Base-by-base conservation (phyloP, 2,888 invertebrate species). In the Idaea dimidiata region DNA sequence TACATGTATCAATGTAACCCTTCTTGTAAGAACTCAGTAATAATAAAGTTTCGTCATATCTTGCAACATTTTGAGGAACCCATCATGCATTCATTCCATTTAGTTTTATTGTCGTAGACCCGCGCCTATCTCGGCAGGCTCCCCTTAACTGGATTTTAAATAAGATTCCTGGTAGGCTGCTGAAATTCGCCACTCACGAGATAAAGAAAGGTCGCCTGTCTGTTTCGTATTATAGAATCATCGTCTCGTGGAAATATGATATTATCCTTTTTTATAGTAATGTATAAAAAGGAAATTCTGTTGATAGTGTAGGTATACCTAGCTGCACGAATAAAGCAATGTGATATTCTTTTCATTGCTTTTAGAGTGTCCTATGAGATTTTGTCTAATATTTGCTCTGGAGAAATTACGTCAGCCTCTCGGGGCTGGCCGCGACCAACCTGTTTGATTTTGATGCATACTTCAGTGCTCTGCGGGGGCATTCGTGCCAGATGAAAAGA, bases 121-220 rank as follows among this genome's bases (percentile, higher is more conserved):
- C 89, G 88, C 85, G 90, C 91, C 90, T 91, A 91, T 92, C 91
- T 90, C 86, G 80, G 72, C 82, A 78, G 78, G 79, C 78, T 24
- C 81, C 78, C 85, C 84, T 84, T 91, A 91, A 92, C 91, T 82
- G 90, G 91, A 92, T 91, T 92, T 91, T 91, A 92, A 92, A 92
- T 92, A 91, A 91, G 91, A 90, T 91, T 88, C 83, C 84, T 83
- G 76, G 83, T 81, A 82, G 83, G 82, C 86, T 86, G 83, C 83
- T 81, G 86, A 90, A 90, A 89, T 91, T 91, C 88, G 87, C 88
- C 82, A 87, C 67, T 70, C 76, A 81, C 85, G 83, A 88, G 91
- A 92, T 92, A 91, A 91, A 91, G 88, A 89, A 91, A 90, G 91
- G 91, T 90, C 90, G 83, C 84, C 82, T 83, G 82, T 83, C 83